These are phyloP conservation scores for Scartelaos histophorus DNA, from an alignment of 2,113 vertebrate genomes.

Conservation along the genomic window DNA sequence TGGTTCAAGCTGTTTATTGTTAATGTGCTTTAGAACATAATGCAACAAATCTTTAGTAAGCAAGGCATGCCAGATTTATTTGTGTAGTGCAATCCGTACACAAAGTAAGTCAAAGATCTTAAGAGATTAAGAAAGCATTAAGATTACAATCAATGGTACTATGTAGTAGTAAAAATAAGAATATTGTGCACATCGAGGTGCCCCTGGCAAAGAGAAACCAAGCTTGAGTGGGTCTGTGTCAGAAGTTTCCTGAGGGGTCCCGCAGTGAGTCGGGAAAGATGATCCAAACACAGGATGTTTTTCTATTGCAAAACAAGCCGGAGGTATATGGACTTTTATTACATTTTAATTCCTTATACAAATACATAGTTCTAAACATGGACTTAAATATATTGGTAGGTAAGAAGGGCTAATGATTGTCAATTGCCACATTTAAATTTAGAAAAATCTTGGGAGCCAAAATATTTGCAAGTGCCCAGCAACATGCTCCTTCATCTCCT, in stretches of 20 bases:
- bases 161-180: background rate
- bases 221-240: background rate
- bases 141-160: background rate
- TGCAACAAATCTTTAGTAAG: background rate
- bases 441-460: background rate
- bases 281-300: slow-evolving; percentile 8
- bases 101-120: no score
- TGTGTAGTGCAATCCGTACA: no score
- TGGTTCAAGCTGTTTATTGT: background rate
- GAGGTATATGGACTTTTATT: background rate
- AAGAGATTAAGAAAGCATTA: no score
- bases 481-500: slow-evolving; percentile 9
- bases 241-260: slow-evolving; percentile 13
- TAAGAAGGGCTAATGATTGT: no score
- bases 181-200: background rate
- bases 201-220: background rate
- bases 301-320: background rate
- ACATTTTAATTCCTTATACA: background rate
- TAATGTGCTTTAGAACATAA: background rate
- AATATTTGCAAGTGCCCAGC: background rate
- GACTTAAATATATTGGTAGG: no score
- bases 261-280: slow-evolving; percentile 27
- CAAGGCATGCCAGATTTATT: no score
- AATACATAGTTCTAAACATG: background rate
- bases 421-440: no score